A percentile compares a stretch with the other conserved stretches of the same genome.
phyloP scores from a whole-genome alignment of 2,888 invertebrate species.

The Leucania comma region DNA sequence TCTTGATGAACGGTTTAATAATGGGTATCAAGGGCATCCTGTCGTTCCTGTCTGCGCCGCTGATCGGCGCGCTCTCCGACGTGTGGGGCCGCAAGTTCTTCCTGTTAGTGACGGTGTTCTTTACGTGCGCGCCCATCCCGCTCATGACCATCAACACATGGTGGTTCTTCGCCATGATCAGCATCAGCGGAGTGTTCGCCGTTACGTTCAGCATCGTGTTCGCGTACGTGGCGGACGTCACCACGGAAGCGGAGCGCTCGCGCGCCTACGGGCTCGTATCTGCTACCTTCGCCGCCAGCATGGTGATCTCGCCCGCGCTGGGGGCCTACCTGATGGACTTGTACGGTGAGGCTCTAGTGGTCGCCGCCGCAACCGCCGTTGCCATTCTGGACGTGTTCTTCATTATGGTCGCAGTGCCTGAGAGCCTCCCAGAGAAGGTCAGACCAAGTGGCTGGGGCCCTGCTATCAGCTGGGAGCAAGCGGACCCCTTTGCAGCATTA shows the following conservation, averaged over 20 bases:
- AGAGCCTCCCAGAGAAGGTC: slow-evolving; percentile 98
- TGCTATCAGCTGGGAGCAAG: slow-evolving; percentile 99
- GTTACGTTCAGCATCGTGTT: slow-evolving; percentile 99
- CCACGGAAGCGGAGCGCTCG: slow-evolving; percentile 98
- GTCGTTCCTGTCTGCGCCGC: slow-evolving; percentile 99
- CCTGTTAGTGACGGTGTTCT: slow-evolving; percentile 98
- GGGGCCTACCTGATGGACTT: slow-evolving; percentile 97
- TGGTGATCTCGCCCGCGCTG: slow-evolving; percentile 99
- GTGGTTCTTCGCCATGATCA: slow-evolving; percentile 99
- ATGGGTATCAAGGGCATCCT: slow-evolving; percentile 99
- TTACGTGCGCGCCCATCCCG: slow-evolving; percentile 99
- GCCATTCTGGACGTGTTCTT: slow-evolving; percentile 99
- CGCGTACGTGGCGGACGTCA: slow-evolving; percentile 99
- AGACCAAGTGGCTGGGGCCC: slow-evolving; percentile 95
- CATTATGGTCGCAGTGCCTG: slow-evolving; percentile 99
- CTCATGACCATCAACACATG: slow-evolving; percentile 99
- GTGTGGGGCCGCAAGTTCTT: slow-evolving; percentile 99
- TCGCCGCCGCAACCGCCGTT: slow-evolving; percentile 98
- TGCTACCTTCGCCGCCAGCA: slow-evolving; percentile 99
- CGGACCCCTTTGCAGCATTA: slow-evolving; percentile 98
- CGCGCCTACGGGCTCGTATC: slow-evolving; percentile 99
- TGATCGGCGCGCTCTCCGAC: slow-evolving; percentile 99
- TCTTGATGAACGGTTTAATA: slow-evolving; percentile 99
- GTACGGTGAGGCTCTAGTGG: slow-evolving; percentile 96
- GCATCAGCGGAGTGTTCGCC: slow-evolving; percentile 99